Conservation (phyloP, 2,888 invertebrate genomes). For the Harpagoxenus sublaevis region DNA sequence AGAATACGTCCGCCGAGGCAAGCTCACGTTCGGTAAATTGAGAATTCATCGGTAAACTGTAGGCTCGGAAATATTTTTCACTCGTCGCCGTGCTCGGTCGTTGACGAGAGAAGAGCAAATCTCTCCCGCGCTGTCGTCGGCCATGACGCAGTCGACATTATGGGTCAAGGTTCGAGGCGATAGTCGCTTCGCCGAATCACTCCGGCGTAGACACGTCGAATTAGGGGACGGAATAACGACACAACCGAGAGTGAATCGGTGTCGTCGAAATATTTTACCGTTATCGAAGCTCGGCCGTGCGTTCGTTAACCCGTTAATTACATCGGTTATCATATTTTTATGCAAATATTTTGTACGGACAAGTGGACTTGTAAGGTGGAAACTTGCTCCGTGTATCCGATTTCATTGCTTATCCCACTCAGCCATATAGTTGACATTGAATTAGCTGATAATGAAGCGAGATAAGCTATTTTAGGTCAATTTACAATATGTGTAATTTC, state of each 20-base stretch:
- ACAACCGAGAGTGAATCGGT: slow-evolving; percentile 18
- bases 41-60: not conserved
- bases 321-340: not conserved
- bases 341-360: not conserved
- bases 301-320: not conserved
- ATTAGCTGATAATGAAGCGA: slow-evolving; percentile 20
- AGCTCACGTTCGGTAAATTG: not conserved
- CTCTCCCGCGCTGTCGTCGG: slow-evolving; percentile 39
- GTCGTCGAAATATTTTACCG: not conserved
- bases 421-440: slow-evolving; percentile 22
- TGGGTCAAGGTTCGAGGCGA: slow-evolving; percentile 80
- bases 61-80: slow-evolving; percentile 14
- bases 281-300: not conserved
- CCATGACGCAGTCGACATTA: slow-evolving; percentile 74
- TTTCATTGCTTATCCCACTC: not conserved
- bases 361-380: not conserved
- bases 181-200: slow-evolving; percentile 75
- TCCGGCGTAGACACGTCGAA: slow-evolving; percentile 61
- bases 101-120: slow-evolving; percentile 53
- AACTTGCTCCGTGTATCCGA: not conserved
- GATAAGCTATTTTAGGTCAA: not conserved
- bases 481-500: not conserved
- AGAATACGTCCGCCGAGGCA: not conserved
- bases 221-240: slow-evolving; percentile 52
- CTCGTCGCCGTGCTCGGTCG: slow-evolving; percentile 8